Evolutionary conservation across 2,113 vertebrate species (phyloP).

Genomic region (Tinamus guttatus): DNA sequence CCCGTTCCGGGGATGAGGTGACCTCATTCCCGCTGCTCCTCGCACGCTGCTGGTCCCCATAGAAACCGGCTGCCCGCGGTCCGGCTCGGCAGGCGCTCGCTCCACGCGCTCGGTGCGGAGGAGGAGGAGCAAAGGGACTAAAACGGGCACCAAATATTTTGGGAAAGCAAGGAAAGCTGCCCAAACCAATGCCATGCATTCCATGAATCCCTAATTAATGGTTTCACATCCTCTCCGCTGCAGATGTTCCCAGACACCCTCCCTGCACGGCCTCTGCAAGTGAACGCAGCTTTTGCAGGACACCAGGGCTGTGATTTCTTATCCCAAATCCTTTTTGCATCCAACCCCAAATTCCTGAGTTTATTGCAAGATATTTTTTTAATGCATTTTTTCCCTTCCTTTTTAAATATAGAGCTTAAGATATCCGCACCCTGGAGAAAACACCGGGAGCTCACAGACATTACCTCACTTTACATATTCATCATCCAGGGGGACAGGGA

Average conservation of each 20-base stretch:
- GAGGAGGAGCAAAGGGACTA: background rate
- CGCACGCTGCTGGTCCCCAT: background rate
- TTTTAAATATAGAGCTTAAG: background rate
- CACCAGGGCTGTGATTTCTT: background rate
- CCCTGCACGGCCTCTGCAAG: too few relatives aligned
- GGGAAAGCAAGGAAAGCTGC: too few relatives aligned
- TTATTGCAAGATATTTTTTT: too few relatives aligned
- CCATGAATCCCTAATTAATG: conserved; percentile 54
- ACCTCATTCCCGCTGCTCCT: background rate
- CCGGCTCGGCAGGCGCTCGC: background rate
- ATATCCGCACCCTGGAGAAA: background rate
- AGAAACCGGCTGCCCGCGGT: background rate
- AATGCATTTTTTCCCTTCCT: background rate
- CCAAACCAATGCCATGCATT: too few relatives aligned
- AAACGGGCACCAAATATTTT: background rate
- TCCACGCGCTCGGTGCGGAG: background rate
- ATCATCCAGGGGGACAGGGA: background rate
- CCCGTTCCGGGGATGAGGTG: fast-evolving
- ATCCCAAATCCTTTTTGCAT: background rate
- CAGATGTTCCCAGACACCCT: conserved; percentile 19
- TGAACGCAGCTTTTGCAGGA: too few relatives aligned
- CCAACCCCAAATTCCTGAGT: background rate
- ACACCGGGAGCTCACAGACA: background rate
- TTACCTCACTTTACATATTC: background rate
- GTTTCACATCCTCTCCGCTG: background rate